A percentile compares a stretch with the other conserved stretches of the same genome.
Evolutionary conservation across 23 tunicate species (phyloP).

Genomic region (Phallusia fumigata): DNA sequence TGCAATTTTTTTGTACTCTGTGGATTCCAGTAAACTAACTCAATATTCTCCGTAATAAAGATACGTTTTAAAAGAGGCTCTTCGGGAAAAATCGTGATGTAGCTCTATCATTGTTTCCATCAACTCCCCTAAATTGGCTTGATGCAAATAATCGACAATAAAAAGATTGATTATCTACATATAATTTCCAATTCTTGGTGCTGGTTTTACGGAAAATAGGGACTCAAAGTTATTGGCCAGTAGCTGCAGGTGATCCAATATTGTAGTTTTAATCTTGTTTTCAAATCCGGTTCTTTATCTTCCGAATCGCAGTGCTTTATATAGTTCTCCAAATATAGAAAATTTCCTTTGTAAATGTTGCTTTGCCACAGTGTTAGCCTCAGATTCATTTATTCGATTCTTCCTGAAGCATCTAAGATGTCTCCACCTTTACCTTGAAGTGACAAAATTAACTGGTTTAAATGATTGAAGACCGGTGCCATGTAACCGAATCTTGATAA

Average conservation of each 20-base stretch:
- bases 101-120: slow-evolving; percentile 41
- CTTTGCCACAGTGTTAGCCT: slow-evolving; percentile 32
- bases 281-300: slow-evolving; percentile 27
- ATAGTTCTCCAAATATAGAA: slow-evolving; percentile 34
- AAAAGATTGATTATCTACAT: slow-evolving; percentile 42
- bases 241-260: slow-evolving; percentile 35
- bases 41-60: slow-evolving; percentile 29
- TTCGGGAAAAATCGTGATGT: slow-evolving; percentile 36
- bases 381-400: slow-evolving; percentile 26
- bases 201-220: slow-evolving; percentile 33
- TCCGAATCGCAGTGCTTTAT: slow-evolving; percentile 29
- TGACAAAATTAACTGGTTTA: slow-evolving; percentile 41
- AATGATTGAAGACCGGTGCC: slow-evolving; percentile 41
- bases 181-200: slow-evolving; percentile 40
- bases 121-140: slow-evolving; percentile 30
- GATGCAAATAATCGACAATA: slow-evolving; percentile 35
- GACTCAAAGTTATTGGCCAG: slow-evolving; percentile 14
- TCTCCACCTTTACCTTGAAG: slow-evolving; percentile 51
- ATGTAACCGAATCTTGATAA: slow-evolving; percentile 17
- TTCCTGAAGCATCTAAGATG: slow-evolving; percentile 27
- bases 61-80: slow-evolving; percentile 32
- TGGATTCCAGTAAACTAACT: slow-evolving; percentile 35
- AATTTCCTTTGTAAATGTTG: slow-evolving; percentile 37
- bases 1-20: slow-evolving; percentile 43
- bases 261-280: slow-evolving; percentile 19